These are phyloP conservation scores for Trachelus iudaicus DNA, from an alignment of 2,888 invertebrate genomes.

Conservation along the genomic window DNA sequence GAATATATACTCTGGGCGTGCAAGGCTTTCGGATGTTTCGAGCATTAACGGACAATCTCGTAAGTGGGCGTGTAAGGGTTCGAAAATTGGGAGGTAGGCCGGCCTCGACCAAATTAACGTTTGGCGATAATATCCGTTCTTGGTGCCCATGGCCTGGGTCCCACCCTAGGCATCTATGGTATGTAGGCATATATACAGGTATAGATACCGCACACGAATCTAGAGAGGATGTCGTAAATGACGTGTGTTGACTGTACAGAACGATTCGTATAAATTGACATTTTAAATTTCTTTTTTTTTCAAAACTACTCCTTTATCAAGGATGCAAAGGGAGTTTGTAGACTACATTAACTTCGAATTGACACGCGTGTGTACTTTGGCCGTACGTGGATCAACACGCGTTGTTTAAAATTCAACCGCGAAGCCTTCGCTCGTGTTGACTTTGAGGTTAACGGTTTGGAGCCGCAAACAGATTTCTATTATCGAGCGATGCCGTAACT, in stretches of 20 bases:
- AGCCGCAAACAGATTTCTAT: not conserved
- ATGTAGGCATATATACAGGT: not conserved
- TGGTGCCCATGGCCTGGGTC: conserved; percentile 28
- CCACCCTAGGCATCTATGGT: conserved; percentile 23
- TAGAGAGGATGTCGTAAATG: not conserved
- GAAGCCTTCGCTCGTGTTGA: not conserved
- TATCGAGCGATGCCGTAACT: not conserved
- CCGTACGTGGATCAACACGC: not conserved
- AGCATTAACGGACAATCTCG: conserved; percentile 63
- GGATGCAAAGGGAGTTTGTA: not conserved
- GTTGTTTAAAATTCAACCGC: not conserved
- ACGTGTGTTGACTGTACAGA: not conserved
- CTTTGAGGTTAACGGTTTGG: not conserved
- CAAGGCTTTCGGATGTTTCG: conserved; percentile 39
- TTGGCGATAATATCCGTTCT: conserved; percentile 65
- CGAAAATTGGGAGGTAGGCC: conserved; percentile 65
- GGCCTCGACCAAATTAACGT: conserved; percentile 64
- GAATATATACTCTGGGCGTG: not conserved
- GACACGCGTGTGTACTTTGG: not conserved
- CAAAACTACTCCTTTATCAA: not conserved
- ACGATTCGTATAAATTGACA: not conserved
- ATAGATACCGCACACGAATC: not conserved
- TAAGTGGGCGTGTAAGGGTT: conserved; percentile 65
- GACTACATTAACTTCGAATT: not conserved
- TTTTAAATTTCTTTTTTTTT: not conserved